Percentiles rank a stretch among this genome's conserved stretches.
Evolutionary conservation across 2,888 invertebrate species (phyloP).

Genomic region (Schizaphis graminum): DNA sequence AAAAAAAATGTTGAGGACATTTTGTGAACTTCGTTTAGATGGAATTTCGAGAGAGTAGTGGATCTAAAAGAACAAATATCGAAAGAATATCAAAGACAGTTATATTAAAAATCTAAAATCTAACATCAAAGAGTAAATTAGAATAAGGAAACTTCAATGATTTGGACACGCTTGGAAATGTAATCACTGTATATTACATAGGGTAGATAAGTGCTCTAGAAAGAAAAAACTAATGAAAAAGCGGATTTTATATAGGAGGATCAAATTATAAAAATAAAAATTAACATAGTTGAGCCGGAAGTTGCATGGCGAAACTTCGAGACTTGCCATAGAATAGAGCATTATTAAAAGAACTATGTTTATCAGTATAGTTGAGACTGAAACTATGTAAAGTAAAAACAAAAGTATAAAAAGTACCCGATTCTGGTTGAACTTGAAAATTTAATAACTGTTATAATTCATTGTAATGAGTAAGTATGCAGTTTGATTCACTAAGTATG

Average conservation of each 20-base stretch:
- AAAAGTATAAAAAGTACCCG: background rate
- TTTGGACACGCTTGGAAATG: background rate
- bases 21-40: background rate
- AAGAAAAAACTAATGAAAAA: background rate
- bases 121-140: background rate
- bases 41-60: background rate
- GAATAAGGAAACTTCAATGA: background rate
- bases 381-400: background rate
- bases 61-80: background rate
- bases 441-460: background rate
- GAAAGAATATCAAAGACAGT: background rate
- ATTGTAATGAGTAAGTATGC: too few species aligned
- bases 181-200: background rate
- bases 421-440: background rate
- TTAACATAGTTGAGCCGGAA: background rate
- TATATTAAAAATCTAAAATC: background rate
- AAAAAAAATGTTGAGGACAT: background rate
- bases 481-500: too few species aligned
- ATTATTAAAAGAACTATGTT: background rate
- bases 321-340: background rate
- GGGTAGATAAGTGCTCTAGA: background rate
- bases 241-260: background rate
- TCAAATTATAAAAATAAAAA: background rate
- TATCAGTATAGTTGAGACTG: background rate
- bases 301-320: background rate